Base-by-base conservation (phyloP, 2,113 vertebrate species). In the Misgurnus anguillicaudatus region DNA sequence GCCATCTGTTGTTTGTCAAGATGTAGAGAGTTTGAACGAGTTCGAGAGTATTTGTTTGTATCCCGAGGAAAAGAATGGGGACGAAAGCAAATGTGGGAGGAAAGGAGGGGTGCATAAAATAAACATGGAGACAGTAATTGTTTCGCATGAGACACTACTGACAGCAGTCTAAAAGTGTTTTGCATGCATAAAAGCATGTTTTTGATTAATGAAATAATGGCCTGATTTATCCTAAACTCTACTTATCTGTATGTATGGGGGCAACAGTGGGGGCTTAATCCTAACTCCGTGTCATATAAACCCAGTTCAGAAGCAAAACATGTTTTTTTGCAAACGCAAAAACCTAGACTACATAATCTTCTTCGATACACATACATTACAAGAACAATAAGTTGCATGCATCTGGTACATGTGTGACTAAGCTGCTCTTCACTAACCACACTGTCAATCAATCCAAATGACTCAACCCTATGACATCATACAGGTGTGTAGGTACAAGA, bases 1-100 rank as follows among this genome's bases (percentile, higher is more conserved):
- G 88, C 92, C 92, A 92, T 92, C 92, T 93, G 92, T 90, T 92
- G 90, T 92, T 92, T 92, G 89, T 89, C 89, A 90, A 87, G 89
- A 87, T 82, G 84, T 87, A 89, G 86, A 80, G 83, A 45, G 84
- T 77, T 74, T 82, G 63, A 77, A 79, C 70, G 80, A 57, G 45
- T 75, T 57, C 76, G 66, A 72, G 55, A 39, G 79, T 70, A 36
- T 57, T 69, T 77, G 77, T 57, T 70, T 63, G 82, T 86, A 83
- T 82, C 77, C 4, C 53, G 74, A 62, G 80, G 82, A 63, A 24
- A 79, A 79, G 78, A 79, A 83, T 58, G 55, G 36, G 60, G 67
- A 74, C 51, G 11, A 55, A 51, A 65, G 36, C 16, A 3, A 21
- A 62, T 55, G 73, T 47, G 19, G 57, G 51, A 63, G 39, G n/a